phyloP scores from a whole-genome alignment of 2,888 invertebrate species.

The Eupithecia vulgata region DNA sequence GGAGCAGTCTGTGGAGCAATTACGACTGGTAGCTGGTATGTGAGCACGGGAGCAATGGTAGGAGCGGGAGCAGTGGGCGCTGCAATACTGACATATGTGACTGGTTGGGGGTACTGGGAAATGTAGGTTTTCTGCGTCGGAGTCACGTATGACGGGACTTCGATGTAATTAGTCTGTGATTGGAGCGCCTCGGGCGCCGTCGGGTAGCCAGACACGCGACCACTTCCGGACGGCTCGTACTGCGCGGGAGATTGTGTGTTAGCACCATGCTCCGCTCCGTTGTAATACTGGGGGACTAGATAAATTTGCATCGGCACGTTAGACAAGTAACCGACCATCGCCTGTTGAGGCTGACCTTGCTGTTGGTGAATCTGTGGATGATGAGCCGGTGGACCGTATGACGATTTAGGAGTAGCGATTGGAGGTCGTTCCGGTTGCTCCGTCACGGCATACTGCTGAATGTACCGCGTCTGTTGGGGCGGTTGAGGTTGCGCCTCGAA shows the following conservation, averaged over 20 bases:
- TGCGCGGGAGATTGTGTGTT: constrained; percentile 54
- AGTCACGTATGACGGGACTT: constrained; percentile 64
- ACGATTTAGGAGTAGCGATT: constrained; percentile 49
- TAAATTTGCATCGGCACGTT: constrained; percentile 79
- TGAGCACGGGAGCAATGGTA: constrained; percentile 60
- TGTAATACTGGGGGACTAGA: constrained; percentile 76
- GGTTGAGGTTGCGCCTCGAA: constrained; percentile 58
- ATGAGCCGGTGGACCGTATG: constrained; percentile 50
- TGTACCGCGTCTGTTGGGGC: constrained; percentile 64
- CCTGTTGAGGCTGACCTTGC: constrained; percentile 57
- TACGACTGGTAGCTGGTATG: constrained; percentile 67
- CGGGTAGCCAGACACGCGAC: constrained; percentile 55
- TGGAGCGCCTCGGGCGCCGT: constrained; percentile 61
- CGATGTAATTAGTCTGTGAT: constrained; percentile 64
- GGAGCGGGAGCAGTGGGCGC: constrained; percentile 61
- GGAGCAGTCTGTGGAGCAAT: constrained; percentile 57
- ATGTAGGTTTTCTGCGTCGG: constrained; percentile 64
- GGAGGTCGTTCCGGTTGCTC: constrained; percentile 66
- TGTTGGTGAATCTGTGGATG: constrained; percentile 24
- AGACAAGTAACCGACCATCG: constrained; percentile 74
- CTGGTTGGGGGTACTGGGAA: constrained; percentile 58
- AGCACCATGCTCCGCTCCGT: constrained; percentile 57
- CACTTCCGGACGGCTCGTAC: constrained; percentile 51
- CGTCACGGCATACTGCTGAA: constrained; percentile 76
- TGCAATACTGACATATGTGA: constrained; percentile 64